Evolutionary conservation across 2,888 invertebrate species (phyloP).

Genomic region (Blastobasis lacticolella): DNA sequence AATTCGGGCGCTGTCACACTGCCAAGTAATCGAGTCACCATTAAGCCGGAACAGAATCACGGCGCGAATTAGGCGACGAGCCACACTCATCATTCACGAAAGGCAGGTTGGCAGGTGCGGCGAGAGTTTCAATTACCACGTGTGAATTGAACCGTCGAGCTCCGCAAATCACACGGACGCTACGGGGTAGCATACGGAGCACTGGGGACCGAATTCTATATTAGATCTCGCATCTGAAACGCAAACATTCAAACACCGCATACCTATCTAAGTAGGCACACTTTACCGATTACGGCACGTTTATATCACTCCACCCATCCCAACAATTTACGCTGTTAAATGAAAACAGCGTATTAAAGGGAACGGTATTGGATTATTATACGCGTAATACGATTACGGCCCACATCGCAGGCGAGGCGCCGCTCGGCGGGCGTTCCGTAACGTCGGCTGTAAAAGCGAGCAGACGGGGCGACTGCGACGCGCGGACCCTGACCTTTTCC

Average conservation of each 20-base stretch:
- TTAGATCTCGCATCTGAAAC: slow-evolving; percentile 1
- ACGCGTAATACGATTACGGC: slow-evolving; percentile 12
- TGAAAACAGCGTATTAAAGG: slow-evolving; percentile 6
- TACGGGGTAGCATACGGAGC: background rate
- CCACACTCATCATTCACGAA: no score
- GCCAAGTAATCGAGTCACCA: no score
- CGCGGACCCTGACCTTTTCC: slow-evolving; percentile 18
- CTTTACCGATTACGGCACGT: no score
- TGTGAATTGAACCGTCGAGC: background rate
- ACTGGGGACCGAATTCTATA: slow-evolving; percentile 4
- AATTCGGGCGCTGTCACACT: no score
- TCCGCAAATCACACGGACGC: slow-evolving; percentile 5
- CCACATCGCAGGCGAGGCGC: slow-evolving; percentile 7
- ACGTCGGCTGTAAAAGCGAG: background rate
- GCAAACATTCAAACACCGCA: slow-evolving; percentile 1
- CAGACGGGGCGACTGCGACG: slow-evolving; percentile 14
- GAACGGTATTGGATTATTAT: slow-evolving; percentile 13
- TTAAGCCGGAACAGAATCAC: no score
- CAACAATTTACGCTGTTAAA: slow-evolving; percentile 1
- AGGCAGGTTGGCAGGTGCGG: background rate
- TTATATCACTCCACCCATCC: no score
- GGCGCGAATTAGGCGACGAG: no score
- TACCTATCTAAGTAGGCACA: background rate
- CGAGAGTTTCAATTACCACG: background rate
- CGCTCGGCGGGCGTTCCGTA: background rate